phyloP scores from a whole-genome alignment of 1,140 invertebrate genomes.

The Meloidogyne hapla region DNA sequence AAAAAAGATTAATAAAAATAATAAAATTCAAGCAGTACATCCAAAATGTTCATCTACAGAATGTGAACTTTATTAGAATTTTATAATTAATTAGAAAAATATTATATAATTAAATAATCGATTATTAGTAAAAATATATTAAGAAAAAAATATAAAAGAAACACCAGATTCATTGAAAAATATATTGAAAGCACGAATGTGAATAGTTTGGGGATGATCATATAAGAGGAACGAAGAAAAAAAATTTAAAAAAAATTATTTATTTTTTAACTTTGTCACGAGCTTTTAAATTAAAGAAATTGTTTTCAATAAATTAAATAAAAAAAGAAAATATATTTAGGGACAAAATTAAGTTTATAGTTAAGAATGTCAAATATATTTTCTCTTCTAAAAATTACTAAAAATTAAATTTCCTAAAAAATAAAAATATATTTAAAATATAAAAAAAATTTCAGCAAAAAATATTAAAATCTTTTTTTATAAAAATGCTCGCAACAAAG shows the following conservation, averaged over 20 bases:
- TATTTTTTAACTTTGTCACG: background rate
- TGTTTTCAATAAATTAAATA: too few species aligned
- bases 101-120: background rate
- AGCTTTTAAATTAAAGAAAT: too few species aligned
- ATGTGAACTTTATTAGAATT: background rate
- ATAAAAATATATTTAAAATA: too few species aligned
- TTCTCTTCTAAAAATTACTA: too few species aligned
- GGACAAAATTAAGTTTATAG: too few species aligned
- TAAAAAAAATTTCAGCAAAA: too few species aligned
- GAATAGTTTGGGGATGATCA: background rate
- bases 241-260: background rate
- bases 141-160: background rate
- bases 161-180: background rate
- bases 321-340: too few species aligned
- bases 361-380: too few species aligned
- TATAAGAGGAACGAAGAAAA: background rate
- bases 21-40: background rate
- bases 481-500: too few species aligned
- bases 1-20: background rate
- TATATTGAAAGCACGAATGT: background rate
- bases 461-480: too few species aligned
- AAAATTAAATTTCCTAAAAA: too few species aligned
- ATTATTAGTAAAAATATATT: background rate
- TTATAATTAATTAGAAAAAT: constrained; percentile 1
- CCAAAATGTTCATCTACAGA: background rate